phyloP scores from a whole-genome alignment of 2,888 invertebrate genomes.

The Azorinus chamasolen region DNA sequence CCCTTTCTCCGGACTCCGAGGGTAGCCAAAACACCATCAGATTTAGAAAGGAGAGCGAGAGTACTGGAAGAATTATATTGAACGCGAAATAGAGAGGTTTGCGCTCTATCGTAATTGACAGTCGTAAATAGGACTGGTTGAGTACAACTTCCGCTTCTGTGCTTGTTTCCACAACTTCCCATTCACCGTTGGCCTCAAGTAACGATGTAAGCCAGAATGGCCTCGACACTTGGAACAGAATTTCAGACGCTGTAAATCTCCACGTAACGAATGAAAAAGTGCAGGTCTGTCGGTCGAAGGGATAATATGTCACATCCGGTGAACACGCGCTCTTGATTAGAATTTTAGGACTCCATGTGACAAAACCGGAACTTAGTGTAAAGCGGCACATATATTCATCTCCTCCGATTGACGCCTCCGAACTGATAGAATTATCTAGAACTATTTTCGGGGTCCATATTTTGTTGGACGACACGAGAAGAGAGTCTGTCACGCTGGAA shows the following conservation, averaged over 20 bases:
- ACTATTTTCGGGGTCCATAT: conserved; percentile 58
- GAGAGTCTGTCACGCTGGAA: background rate
- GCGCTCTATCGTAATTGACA: conserved; percentile 35
- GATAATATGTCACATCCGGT: conserved; percentile 53
- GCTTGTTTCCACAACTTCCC: conserved; percentile 38
- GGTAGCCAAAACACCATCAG: conserved; percentile 54
- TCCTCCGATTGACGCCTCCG: conserved; percentile 20
- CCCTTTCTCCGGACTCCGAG: conserved; percentile 51
- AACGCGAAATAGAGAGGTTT: conserved; percentile 49
- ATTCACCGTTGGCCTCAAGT: conserved; percentile 47
- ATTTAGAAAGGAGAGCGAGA: conserved; percentile 34
- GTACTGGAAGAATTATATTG: conserved; percentile 46
- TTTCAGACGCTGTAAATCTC: conserved; percentile 20
- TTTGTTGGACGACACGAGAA: conserved; percentile 29
- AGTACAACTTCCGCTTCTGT: conserved; percentile 16
- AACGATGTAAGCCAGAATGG: conserved; percentile 11
- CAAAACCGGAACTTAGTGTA: conserved; percentile 21
- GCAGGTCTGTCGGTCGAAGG: conserved; percentile 53
- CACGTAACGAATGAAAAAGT: conserved; percentile 34
- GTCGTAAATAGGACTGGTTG: conserved; percentile 8
- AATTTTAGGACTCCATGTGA: conserved; percentile 46
- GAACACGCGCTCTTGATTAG: conserved; percentile 39
- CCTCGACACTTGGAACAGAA: background rate
- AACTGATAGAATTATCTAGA: conserved; percentile 32
- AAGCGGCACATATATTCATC: conserved; percentile 28